Conservation (phyloP, 2,888 invertebrate genomes). For the Hirtodrosophila alboralis region DNA sequence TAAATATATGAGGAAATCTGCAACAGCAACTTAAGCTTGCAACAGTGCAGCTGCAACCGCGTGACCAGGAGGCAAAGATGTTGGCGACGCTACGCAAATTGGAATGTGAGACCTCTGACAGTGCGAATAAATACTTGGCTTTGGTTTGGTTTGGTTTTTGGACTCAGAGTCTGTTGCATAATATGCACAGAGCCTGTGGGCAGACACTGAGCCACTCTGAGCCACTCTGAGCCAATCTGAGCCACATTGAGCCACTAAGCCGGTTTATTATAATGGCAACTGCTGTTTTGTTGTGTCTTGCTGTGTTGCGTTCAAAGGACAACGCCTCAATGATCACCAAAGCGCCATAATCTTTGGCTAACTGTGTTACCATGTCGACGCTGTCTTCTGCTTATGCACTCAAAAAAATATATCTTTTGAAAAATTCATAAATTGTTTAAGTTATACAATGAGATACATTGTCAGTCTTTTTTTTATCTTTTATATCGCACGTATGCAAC, state of each 20-base stretch:
- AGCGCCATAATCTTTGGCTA: conserved; percentile 36
- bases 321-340: conserved; percentile 34
- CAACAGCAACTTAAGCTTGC: conserved; percentile 39
- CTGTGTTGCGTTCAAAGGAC: conserved; percentile 51
- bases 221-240: conserved; percentile 27
- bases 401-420: too few species aligned
- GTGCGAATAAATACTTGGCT: conserved; percentile 47
- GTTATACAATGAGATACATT: too few species aligned
- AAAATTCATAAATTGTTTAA: too few species aligned
- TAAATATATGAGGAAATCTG: conserved; percentile 45
- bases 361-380: conserved; percentile 22
- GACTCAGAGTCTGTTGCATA: conserved; percentile 51
- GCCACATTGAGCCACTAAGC: conserved; percentile 34
- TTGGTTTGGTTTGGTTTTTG: conserved; percentile 42
- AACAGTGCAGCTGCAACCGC: conserved; percentile 41
- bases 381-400: conserved; percentile 40
- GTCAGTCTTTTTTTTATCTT: too few species aligned
- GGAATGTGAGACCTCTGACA: conserved; percentile 74
- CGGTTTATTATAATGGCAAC: conserved; percentile 49
- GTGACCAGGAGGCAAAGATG: conserved; percentile 1
- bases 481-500: too few species aligned
- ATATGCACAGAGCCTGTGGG: conserved; percentile 38
- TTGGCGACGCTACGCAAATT: conserved; percentile 62
- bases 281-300: too few species aligned
- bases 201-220: conserved; percentile 7